Conservation (phyloP, 1,140 invertebrate genomes). For the Phymorhynchus buccinoides region DNA sequence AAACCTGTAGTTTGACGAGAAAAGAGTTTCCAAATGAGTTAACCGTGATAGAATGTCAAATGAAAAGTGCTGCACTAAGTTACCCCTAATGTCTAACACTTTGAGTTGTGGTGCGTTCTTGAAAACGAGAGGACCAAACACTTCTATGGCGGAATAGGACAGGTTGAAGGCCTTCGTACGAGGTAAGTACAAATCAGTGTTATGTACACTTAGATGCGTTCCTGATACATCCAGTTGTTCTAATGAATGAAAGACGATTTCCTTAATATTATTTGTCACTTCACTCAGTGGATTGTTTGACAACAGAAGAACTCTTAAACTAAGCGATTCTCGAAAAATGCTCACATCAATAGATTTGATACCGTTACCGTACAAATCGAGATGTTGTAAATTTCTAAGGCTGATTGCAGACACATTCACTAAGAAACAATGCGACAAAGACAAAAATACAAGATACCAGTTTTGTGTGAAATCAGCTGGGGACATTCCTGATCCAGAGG, state of each 20-base stretch:
- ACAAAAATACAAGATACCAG: too few species aligned
- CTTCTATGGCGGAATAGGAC: not conserved
- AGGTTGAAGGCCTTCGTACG: not conserved
- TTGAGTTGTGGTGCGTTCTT: not conserved
- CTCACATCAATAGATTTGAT: not conserved
- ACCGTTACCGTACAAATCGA: not conserved
- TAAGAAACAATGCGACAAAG: too few species aligned
- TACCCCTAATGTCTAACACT: not conserved
- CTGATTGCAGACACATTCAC: not conserved
- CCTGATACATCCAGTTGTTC: not conserved
- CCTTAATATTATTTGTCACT: not conserved
- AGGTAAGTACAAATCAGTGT: not conserved
- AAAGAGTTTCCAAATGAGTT: slow-evolving; percentile 23
- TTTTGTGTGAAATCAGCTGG: too few species aligned
- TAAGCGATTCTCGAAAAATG: not conserved
- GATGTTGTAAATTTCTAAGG: not conserved
- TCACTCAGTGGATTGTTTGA: not conserved
- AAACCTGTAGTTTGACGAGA: slow-evolving; percentile 49
- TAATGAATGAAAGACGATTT: not conserved
- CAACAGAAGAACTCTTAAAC: not conserved
- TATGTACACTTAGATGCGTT: not conserved
- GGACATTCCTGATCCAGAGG: too few species aligned
- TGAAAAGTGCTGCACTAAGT: not conserved
- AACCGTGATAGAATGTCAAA: not conserved
- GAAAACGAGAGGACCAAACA: not conserved